Evolutionary conservation across 1,140 invertebrate genomes (phyloP), one percentile per base, ranked within the genome.

Genomic region (Calycopis cecrops): DNA sequence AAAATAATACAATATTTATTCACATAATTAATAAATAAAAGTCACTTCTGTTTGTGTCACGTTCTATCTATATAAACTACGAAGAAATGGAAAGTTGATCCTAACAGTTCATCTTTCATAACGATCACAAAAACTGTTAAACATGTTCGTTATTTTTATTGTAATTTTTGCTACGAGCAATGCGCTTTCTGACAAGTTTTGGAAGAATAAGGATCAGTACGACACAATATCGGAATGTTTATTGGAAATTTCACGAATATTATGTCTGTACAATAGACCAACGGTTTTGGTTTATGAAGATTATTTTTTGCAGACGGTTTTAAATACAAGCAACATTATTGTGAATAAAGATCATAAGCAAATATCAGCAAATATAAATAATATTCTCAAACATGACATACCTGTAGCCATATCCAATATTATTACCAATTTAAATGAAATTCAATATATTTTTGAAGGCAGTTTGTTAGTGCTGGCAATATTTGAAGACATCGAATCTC

Each of bases 381-480:
- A 44, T 53, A 42, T 53, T 3, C 9, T 18, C 18, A 0, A 53
- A 12, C 47, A 59, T 55, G 11, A 52, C 11, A 17, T 54, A 28
- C 56, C 65, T 37, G 16, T 54, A 34, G 18, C 56, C 16, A 63
- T 55, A 52, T 49, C 42, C 1, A 44, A 55, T 14, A 34, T 50
- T 42, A 4, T 62, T 1, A 18, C 60, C 40, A 47, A 59, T 34
- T 12, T 59, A 11, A 17, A 55, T 35, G 35, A 42, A 11, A 58
- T 34, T n/a, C 33, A 50, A 9, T 18, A 50, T 10, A 3, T 57
- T 3, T n/a, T 69, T 50, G 37, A 62, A 28, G 56, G 51, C 16
- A 64, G 58, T 59, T 35, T 66, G 33, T 47, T 78, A 3, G 34
- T 59, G n/a, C 38, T 71, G 10, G 28, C 59, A 52, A 60, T 71